A percentile compares a stretch with the other conserved stretches of the same genome.
phyloP scores from a whole-genome alignment of 1,140 invertebrate genomes.

The Panagrolaimus sp. region DNA sequence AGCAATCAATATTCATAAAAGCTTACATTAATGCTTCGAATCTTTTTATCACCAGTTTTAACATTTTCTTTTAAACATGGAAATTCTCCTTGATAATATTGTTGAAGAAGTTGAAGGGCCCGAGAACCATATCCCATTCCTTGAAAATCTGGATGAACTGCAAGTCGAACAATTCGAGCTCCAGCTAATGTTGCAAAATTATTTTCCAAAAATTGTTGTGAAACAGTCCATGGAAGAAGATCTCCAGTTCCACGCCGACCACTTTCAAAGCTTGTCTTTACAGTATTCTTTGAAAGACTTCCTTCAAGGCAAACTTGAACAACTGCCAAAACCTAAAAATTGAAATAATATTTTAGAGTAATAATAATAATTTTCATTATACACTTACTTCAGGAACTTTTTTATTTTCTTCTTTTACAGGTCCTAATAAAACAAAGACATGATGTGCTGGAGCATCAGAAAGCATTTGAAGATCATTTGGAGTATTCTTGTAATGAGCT shows the following conservation, averaged over 20 bases:
- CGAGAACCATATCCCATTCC: constrained; percentile 63
- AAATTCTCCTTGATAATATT: constrained; percentile 71
- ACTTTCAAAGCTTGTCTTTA: constrained; percentile 72
- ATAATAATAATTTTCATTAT: constrained; percentile 64
- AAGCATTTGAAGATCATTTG: constrained; percentile 96
- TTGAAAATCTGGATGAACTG: constrained; percentile 96
- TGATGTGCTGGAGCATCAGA: constrained; percentile 97
- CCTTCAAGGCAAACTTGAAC: constrained; percentile 84
- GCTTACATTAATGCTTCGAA: constrained; percentile 28
- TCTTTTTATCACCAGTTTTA: neutral
- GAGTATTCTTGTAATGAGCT: constrained; percentile 95
- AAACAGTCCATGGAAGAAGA: constrained; percentile 94
- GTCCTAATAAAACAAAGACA: constrained; percentile 87
- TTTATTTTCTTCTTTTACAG: constrained; percentile 68
- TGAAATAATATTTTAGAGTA: neutral
- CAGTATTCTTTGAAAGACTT: constrained; percentile 75
- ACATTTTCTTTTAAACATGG: neutral
- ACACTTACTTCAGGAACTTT: constrained; percentile 80
- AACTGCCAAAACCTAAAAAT: constrained; percentile 47
- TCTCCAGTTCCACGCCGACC: constrained; percentile 88
- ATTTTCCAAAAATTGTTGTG: constrained; percentile 77
- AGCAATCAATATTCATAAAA: no score
- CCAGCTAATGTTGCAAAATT: constrained; percentile 86
- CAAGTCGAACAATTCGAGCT: constrained; percentile 85
- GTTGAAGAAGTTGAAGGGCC: constrained; percentile 74